These are phyloP conservation scores for Tipula helvola DNA, from an alignment of 2,888 invertebrate genomes.

Conservation along the genomic window DNA sequence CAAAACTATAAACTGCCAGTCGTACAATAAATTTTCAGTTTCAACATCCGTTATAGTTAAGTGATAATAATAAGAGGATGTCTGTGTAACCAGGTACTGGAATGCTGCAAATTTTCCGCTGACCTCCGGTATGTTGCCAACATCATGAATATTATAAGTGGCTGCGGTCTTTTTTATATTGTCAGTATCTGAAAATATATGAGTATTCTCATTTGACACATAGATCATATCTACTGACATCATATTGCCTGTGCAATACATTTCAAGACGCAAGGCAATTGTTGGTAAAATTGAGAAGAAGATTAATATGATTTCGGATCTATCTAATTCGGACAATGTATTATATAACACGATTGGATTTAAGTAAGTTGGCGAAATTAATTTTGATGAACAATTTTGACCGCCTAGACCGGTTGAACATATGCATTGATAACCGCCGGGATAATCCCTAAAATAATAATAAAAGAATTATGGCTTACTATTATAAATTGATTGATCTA, in stretches of 20 bases:
- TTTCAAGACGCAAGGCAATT: neutral
- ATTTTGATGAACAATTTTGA: neutral
- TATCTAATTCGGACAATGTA: neutral
- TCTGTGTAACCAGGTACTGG: too few relatives aligned
- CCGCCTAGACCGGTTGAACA: neutral
- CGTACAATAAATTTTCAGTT: too few relatives aligned
- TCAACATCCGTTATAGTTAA: too few relatives aligned
- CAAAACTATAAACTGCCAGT: too few relatives aligned
- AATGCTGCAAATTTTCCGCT: neutral
- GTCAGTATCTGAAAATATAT: neutral
- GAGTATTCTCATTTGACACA: neutral
- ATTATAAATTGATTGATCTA: neutral
- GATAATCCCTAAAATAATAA: neutral
- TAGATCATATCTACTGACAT: neutral
- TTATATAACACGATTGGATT: neutral
- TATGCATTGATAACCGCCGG: neutral
- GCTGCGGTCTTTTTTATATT: neutral
- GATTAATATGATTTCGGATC: neutral
- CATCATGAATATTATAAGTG: neutral
- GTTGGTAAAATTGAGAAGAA: neutral
- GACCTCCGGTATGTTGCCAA: neutral
- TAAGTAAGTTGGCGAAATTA: too few relatives aligned
- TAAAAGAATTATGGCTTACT: neutral
- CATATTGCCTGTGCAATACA: neutral
- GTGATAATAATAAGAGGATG: too few relatives aligned